phyloP scores from a whole-genome alignment of 1,140 invertebrate genomes.

The Tetramorium simillimum region DNA sequence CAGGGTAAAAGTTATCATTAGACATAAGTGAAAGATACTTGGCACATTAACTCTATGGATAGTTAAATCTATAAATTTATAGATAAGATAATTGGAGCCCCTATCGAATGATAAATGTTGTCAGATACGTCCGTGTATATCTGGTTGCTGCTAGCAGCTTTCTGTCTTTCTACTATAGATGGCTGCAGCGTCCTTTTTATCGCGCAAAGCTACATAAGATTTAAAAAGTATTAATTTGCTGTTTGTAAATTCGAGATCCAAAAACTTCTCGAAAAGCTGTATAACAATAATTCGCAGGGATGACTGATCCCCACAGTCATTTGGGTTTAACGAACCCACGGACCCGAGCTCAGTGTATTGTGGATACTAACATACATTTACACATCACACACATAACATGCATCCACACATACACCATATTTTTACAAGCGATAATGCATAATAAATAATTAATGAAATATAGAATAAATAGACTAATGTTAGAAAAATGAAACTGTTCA shows the following conservation, averaged over 20 bases:
- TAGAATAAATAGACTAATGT: background rate
- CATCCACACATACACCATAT: background rate
- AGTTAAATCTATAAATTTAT: background rate
- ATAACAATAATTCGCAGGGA: background rate
- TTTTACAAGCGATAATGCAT: background rate
- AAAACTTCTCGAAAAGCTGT: background rate
- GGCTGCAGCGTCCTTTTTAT: background rate
- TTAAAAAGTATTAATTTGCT: background rate
- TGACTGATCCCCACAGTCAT: background rate
- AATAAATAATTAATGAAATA: background rate
- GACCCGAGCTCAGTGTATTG: background rate
- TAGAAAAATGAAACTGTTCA: background rate
- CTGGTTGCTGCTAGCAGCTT: slow-evolving; percentile 13
- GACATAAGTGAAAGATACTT: background rate
- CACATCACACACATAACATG: background rate
- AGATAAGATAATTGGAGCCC: slow-evolving; percentile 24
- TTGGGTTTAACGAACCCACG: background rate
- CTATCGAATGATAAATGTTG: background rate
- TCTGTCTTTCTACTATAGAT: background rate
- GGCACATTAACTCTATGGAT: background rate
- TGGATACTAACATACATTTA: background rate
- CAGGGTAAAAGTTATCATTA: background rate
- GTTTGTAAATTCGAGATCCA: background rate
- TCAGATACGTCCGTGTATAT: background rate
- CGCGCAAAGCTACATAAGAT: background rate